Percentiles rank a stretch among this genome's conserved stretches.
These are phyloP conservation scores for Sceliomorpha sp. DNA, from an alignment of 2,888 invertebrate species.

Conservation along the genomic window DNA sequence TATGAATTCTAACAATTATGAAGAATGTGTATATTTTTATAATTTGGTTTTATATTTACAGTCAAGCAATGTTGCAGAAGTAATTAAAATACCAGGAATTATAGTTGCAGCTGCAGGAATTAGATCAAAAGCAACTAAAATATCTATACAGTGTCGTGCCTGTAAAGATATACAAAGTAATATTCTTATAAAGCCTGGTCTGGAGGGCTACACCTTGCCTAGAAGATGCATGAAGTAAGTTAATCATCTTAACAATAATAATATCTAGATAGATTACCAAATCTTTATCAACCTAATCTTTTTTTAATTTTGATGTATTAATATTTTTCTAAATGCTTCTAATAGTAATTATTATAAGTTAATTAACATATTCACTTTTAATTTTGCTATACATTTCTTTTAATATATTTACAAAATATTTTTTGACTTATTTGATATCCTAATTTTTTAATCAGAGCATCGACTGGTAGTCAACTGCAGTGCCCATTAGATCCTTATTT, in stretches of 20 bases:
- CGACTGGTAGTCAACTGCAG: conserved; percentile 93
- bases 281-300: conserved; percentile 5
- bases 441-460: conserved; percentile 84
- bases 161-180: conserved; percentile 95
- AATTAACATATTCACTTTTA: too few relatives aligned
- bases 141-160: conserved; percentile 97
- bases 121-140: conserved; percentile 96
- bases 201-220: conserved; percentile 97
- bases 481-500: conserved; percentile 99
- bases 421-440: background rate
- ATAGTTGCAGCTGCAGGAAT: conserved; percentile 96
- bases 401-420: background rate
- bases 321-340: too few relatives aligned
- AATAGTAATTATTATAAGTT: background rate
- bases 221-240: conserved; percentile 95
- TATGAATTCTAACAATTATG: background rate
- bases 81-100: conserved; percentile 98
- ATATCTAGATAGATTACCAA: conserved; percentile 12
- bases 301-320: conserved; percentile 14
- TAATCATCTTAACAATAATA: too few relatives aligned
- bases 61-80: conserved; percentile 95
- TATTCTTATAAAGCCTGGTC: conserved; percentile 93
- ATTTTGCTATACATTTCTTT: too few relatives aligned
- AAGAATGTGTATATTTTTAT: conserved; percentile 8
- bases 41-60: conserved; percentile 78